Conservation (phyloP, 2,888 invertebrate genomes). For the Schrankia costaestrigalis region DNA sequence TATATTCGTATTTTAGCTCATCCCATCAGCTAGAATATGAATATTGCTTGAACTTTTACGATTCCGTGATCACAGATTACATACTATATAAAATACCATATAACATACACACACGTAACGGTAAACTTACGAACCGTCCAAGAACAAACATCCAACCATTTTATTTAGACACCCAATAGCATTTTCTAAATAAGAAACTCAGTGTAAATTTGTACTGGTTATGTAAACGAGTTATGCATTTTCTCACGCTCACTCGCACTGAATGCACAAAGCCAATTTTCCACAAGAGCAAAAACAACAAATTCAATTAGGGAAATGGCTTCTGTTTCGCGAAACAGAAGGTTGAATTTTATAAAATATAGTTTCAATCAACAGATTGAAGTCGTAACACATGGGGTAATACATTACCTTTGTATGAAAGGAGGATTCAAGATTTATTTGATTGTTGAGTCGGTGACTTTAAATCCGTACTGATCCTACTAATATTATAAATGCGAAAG, state of each 20-base stretch:
- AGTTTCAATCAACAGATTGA: slow-evolving; percentile 64
- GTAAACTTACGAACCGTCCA: slow-evolving; percentile 13
- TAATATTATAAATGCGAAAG: too few relatives aligned
- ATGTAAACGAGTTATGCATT: slow-evolving; percentile 55
- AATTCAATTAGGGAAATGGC: slow-evolving; percentile 75
- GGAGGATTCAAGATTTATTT: slow-evolving; percentile 28
- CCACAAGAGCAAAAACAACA: slow-evolving; percentile 69
- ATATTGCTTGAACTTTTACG: too few relatives aligned
- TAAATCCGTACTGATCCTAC: too few relatives aligned
- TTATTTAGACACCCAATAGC: slow-evolving; percentile 41
- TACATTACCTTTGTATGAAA: slow-evolving; percentile 14
- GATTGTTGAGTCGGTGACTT: slow-evolving; percentile 27
- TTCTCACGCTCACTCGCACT: slow-evolving; percentile 64
- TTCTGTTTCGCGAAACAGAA: slow-evolving; percentile 56
- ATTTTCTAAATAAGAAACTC: slow-evolving; percentile 46
- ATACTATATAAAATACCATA: slow-evolving; percentile 23
- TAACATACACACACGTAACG: slow-evolving; percentile 20
- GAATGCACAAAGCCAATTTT: slow-evolving; percentile 72
- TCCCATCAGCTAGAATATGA: too few relatives aligned
- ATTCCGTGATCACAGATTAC: too few relatives aligned
- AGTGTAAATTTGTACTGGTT: slow-evolving; percentile 45
- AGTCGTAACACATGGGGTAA: slow-evolving; percentile 28
- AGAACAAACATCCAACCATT: slow-evolving; percentile 28
- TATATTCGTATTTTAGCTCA: too few relatives aligned
- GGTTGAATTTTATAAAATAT: slow-evolving; percentile 62